Evolutionary conservation across 2,797 vertebrate genomes (phyloP).

Genomic region (Ibycter americanus): DNA sequence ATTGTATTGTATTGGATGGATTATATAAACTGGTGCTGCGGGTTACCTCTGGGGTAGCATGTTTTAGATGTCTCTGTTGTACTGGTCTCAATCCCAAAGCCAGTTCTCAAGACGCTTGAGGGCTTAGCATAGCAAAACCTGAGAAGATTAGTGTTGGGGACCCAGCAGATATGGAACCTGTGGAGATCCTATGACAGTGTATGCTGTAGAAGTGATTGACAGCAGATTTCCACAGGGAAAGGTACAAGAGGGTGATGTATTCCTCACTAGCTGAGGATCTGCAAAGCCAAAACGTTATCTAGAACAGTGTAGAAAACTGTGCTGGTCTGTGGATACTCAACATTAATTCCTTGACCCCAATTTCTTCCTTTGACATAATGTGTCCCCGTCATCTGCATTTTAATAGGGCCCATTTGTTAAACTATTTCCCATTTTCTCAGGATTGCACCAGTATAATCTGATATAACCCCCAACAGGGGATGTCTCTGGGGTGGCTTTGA

Average conservation of each 20-base stretch:
- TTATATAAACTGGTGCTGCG: background rate
- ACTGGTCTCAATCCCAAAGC: background rate
- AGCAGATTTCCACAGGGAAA: background rate
- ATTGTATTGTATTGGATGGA: slow-evolving; percentile 18
- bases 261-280: background rate
- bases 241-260: background rate
- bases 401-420: background rate
- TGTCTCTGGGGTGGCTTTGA: background rate
- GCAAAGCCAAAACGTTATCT: background rate
- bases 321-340: background rate
- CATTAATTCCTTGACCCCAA: background rate
- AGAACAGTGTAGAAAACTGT: background rate
- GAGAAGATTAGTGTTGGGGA: background rate
- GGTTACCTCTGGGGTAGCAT: background rate
- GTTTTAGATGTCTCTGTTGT: background rate
- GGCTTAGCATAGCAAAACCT: background rate
- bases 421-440: background rate
- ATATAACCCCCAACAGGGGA: background rate
- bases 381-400: background rate
- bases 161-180: background rate
- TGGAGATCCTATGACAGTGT: background rate
- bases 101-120: background rate
- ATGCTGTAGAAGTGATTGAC: background rate
- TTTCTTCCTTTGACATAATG: background rate
- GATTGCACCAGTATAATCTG: background rate